These are phyloP conservation scores for Protosalanx chinensis DNA, from an alignment of 2,797 vertebrate species.

Conservation along the genomic window DNA sequence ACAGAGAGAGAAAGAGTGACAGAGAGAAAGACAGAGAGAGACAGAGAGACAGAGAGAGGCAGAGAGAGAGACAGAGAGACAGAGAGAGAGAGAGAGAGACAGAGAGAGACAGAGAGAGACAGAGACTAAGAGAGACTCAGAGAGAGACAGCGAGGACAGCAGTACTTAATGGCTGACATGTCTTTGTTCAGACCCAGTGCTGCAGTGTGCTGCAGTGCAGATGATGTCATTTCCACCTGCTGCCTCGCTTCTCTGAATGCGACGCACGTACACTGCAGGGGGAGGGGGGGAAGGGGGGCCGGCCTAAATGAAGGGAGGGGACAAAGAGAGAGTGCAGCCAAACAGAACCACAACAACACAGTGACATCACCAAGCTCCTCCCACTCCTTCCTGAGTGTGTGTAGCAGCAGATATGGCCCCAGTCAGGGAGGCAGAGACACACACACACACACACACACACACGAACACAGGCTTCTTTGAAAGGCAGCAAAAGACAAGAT, in stretches of 20 bases:
- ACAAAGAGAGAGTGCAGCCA: constrained; percentile 53
- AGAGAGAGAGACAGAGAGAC: constrained; percentile 20
- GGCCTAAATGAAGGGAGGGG: constrained; percentile 48
- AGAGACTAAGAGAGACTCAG: neutral
- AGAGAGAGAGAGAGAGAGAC: neutral
- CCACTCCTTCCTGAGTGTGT: constrained; percentile 56
- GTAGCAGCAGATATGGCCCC: constrained; percentile 56
- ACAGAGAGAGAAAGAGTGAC: neutral
- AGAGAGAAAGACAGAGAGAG: constrained; percentile 1
- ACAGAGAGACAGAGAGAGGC: constrained; percentile 10
- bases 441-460: neutral
- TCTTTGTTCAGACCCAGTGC: constrained; percentile 82
- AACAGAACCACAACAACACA: constrained; percentile 63
- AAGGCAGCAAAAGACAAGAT: neutral
- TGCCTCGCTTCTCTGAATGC: constrained; percentile 77
- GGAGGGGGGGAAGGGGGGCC: constrained; percentile 52
- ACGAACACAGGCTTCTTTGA: constrained; percentile 2
- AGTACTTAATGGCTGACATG: constrained; percentile 75
- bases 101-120: neutral
- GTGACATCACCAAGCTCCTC: constrained; percentile 55
- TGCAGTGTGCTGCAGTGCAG: constrained; percentile 91
- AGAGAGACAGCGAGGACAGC: constrained; percentile 20
- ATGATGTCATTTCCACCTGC: constrained; percentile 80
- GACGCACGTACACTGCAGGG: constrained; percentile 79
- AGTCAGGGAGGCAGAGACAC: constrained; percentile 42